These are phyloP conservation scores for Teleopsis dalmanni DNA, from an alignment of 1,140 invertebrate species.

Conservation along the genomic window DNA sequence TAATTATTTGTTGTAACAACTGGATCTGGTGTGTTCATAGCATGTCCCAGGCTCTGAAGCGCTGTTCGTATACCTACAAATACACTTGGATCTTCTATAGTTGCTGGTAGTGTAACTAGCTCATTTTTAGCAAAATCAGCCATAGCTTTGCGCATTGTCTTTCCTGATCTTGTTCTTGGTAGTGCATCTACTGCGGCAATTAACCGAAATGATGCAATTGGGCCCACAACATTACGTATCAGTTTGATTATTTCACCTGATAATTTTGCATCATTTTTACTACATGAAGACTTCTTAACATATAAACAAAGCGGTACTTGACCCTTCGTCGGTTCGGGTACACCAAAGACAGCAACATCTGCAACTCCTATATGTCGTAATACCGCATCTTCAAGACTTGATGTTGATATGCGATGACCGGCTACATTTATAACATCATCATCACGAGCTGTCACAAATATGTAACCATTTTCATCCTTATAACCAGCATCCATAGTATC, in stretches of 20 bases:
- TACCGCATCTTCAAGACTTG: slow-evolving; percentile 82
- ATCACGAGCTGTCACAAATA: slow-evolving; percentile 80
- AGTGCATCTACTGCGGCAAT: slow-evolving; percentile 68
- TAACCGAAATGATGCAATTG: slow-evolving; percentile 78
- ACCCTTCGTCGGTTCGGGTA: slow-evolving; percentile 81
- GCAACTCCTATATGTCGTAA: slow-evolving; percentile 71
- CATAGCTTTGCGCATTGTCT: slow-evolving; percentile 79
- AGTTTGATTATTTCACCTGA: slow-evolving; percentile 59
- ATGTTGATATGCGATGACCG: slow-evolving; percentile 81
- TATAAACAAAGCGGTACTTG: slow-evolving; percentile 83
- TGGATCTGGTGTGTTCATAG: slow-evolving; percentile 62
- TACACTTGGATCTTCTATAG: slow-evolving; percentile 80
- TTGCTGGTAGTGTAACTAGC: slow-evolving; percentile 68
- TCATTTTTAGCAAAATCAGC: slow-evolving; percentile 73
- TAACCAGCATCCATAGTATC: slow-evolving; percentile 93
- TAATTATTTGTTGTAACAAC: slow-evolving; percentile 23
- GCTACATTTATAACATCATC: slow-evolving; percentile 97
- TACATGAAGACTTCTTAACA: slow-evolving; percentile 54
- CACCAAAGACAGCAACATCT: slow-evolving; percentile 81
- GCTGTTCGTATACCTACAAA: slow-evolving; percentile 62
- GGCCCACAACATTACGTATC: slow-evolving; percentile 75
- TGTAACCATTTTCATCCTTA: slow-evolving; percentile 72
- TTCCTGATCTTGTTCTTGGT: slow-evolving; percentile 71
- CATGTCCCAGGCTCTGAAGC: slow-evolving; percentile 68
- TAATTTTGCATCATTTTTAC: slow-evolving; percentile 53